Evolutionary conservation across 2,113 vertebrate genomes (phyloP), one percentile per base, ranked within the genome.

Genomic region (Macquaria ambigua): DNA sequence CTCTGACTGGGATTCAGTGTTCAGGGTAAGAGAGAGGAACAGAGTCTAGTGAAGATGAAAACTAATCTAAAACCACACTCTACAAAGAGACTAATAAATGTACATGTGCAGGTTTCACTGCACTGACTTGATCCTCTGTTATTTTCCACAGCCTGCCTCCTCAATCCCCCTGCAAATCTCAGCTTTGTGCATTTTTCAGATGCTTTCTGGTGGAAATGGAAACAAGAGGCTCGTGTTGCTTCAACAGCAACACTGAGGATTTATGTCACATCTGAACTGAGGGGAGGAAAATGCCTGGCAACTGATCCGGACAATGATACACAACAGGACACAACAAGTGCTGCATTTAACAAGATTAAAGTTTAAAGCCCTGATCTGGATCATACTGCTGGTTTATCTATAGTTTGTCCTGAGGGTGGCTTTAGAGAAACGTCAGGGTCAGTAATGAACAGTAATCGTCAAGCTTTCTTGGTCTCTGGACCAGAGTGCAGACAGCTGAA

Each of bases 161-260:
- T 5, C 55, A 68, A 77, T 23, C 68, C 73, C 28, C 56, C 74
- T 58, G 34, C 9, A 79, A 84, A 87, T 66, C 79, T 81, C 69
- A 77, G 71, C 81, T 83, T 84, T 81, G 52, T 79, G 72, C 81
- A 89, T 77, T 75, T 85, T 84, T 84, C 70, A 89, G 3, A 59
- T 87, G 64, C 68, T 85, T 83, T 31, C 71, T 61, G 50, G 14
- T 83, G 79, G 59, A 88, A 80, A 74, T 3, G 63, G 56, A 87
- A 79, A 66, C 46, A 48, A 82, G 39, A 84, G 21, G 31, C 61
- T 68, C 21, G 48, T n/a, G 55, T 28, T 85, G 50, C 48, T 70
- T 25, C 46, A 68, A 15, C 53, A 31, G 31, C 62, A 67, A 8
- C 56, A 1, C 43, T 55, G 18, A 23, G 75, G 56, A 64, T 76